Evolutionary conservation across 2,888 invertebrate species (phyloP).

Genomic region (Gnatocerus cornutus): DNA sequence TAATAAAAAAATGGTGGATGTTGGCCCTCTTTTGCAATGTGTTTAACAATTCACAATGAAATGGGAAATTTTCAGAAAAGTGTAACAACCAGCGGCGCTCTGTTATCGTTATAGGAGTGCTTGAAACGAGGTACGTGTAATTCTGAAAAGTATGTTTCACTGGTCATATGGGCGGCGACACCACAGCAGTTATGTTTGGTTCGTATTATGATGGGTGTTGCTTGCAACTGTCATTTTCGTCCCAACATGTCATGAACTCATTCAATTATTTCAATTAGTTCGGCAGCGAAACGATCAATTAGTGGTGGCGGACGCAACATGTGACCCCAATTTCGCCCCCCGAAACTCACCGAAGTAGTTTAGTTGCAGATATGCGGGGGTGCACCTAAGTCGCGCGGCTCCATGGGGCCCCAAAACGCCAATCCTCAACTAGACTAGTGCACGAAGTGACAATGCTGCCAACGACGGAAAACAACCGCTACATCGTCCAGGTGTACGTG

Average conservation of each 20-base stretch:
- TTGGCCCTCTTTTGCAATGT: slow-evolving; percentile 57
- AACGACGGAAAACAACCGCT: slow-evolving; percentile 78
- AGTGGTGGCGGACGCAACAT: slow-evolving; percentile 67
- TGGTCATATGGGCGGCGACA: slow-evolving; percentile 62
- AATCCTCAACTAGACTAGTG: slow-evolving; percentile 9
- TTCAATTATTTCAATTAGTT: slow-evolving; percentile 63
- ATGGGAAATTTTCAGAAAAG: slow-evolving; percentile 57
- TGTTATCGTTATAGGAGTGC: slow-evolving; percentile 49
- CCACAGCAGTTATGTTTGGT: slow-evolving; percentile 58
- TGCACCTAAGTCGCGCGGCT: slow-evolving; percentile 6
- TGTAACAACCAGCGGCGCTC: slow-evolving; percentile 53
- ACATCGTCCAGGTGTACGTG: slow-evolving; percentile 90
- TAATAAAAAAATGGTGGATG: slow-evolving; percentile 68
- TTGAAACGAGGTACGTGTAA: slow-evolving; percentile 53
- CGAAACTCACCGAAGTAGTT: too few relatives aligned
- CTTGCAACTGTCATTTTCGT: slow-evolving; percentile 54
- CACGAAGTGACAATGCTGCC: slow-evolving; percentile 70
- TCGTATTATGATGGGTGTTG: slow-evolving; percentile 66
- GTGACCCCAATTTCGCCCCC: slow-evolving; percentile 69
- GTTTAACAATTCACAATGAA: slow-evolving; percentile 51
- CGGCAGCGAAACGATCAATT: slow-evolving; percentile 50
- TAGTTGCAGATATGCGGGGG: slow-evolving; percentile 25
- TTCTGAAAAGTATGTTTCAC: slow-evolving; percentile 50
- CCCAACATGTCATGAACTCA: slow-evolving; percentile 60
- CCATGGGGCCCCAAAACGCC: slow-evolving; percentile 15